A percentile compares a stretch with the other conserved stretches of the same genome.
Conservation (phyloP, 2,797 vertebrate species). For the Hirundo rustica region DNA sequence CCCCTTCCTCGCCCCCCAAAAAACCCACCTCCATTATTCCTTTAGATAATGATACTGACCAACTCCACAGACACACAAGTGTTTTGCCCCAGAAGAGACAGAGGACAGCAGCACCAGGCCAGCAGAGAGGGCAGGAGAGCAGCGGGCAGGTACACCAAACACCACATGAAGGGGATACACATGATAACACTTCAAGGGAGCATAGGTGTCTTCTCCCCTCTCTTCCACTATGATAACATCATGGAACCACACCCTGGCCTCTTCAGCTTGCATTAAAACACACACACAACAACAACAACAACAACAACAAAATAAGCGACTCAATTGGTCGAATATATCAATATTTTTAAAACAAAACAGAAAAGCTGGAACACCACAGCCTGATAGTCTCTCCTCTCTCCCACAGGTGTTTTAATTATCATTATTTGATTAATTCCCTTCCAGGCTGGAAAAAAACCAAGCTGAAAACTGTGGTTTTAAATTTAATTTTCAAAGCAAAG, state of each 20-base stretch:
- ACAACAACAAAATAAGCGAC: background rate
- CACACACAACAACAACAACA: too few species aligned
- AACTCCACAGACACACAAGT: background rate
- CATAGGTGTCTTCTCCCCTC: background rate
- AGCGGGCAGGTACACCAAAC: background rate
- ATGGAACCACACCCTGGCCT: background rate
- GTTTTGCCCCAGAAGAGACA: background rate
- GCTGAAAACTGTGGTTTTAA: background rate
- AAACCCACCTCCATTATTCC: background rate
- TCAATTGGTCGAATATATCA: background rate
- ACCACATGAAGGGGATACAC: background rate
- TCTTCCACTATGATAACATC: background rate
- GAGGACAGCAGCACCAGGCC: background rate
- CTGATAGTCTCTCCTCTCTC: background rate
- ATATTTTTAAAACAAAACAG: background rate
- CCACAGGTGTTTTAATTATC: background rate
- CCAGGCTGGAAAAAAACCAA: background rate
- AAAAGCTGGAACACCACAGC: background rate
- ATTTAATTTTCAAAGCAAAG: constrained; percentile 20
- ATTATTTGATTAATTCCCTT: background rate
- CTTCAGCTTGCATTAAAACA: background rate
- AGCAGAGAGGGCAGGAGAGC: background rate
- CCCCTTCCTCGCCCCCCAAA: accelerated
- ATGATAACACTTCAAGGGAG: accelerated
- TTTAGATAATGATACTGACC: background rate